A percentile compares a stretch with the other conserved stretches of the same genome.
Conservation (phyloP, 2,797 vertebrate genomes). For the Clarias platycephalus region DNA sequence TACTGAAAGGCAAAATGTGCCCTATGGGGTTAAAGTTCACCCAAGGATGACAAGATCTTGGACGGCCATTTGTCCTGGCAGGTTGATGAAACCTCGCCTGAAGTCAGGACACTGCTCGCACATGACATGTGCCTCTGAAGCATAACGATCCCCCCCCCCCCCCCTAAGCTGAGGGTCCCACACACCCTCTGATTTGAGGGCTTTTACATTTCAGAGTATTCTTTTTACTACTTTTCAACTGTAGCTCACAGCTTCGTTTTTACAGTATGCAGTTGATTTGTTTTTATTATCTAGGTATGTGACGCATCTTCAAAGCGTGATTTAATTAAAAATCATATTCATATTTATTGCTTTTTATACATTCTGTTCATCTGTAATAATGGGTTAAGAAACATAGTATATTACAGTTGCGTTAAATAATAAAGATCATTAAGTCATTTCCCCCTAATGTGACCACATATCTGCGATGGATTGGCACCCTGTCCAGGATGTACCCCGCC, state of each 20-base stretch:
- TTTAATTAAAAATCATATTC: neutral
- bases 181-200: neutral
- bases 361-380: neutral
- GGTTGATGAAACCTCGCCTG: slow-evolving; percentile 25
- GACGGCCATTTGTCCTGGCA: slow-evolving; percentile 21
- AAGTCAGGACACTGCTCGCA: slow-evolving; percentile 20
- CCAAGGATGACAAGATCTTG: slow-evolving; percentile 29
- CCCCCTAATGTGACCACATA: too few relatives aligned
- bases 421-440: neutral
- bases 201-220: neutral
- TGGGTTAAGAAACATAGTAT: neutral
- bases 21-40: slow-evolving; percentile 29
- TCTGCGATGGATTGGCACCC: too few relatives aligned
- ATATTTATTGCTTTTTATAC: neutral
- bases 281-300: neutral
- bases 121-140: slow-evolving; percentile 2
- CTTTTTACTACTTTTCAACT: neutral
- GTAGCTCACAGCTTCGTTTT: neutral
- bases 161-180: neutral
- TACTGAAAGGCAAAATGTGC: slow-evolving; percentile 26
- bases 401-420: neutral
- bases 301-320: neutral
- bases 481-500: too few relatives aligned
- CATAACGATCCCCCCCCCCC: neutral
- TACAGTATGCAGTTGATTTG: neutral